Base-by-base conservation (phyloP, 2,797 vertebrate species). In the Scolopax bukidnonensis region DNA sequence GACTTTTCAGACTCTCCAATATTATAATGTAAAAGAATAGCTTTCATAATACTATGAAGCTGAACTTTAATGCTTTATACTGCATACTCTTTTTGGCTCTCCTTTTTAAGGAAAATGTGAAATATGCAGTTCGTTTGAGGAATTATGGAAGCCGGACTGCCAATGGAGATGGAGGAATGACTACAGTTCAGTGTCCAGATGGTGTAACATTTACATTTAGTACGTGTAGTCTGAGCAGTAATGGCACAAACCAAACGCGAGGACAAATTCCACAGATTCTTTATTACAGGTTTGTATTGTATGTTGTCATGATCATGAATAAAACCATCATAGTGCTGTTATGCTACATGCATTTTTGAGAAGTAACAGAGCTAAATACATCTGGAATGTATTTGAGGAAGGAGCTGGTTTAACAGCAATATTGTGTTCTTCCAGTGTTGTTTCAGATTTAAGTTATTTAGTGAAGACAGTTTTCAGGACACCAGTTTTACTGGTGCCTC, bases 131-230 rank as follows among this genome's bases (percentile, higher is more conserved):
- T 45, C 98, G 99, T 64, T 95, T 99, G 91, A 98, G 99, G 86
- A 99, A 99, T 97, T 99, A 99, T 1, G 99, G 99, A 74, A 99
- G 99, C 93, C 98, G 99, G 24, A 99, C 99, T n/a, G 99, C 99
- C 71, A 99, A 99, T 73, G 99, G 99, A 16, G 99, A 99, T 60
- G 99, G 99, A 83, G 99, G 99, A n/a, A 99, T 99, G 98, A 99
- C 99, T 73, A 99, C 99, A 9, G 99, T 99, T 47, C 99, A 99
- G 96, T 99, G 99, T 96, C 98, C 99, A 2, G 99, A 99, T 64
- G 99, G 99, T 6, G 98, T 99, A n/a, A 98, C 99, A 0, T 99
- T 99, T 94, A 99, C 99, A 4, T 99, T 99, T 95, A 99, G 99
- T 93, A 99, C 99, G 0, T 99, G 99, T 89, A 99, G 99, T 96